Conservation (phyloP, 1,140 invertebrate genomes). For the Drosophila tani region DNA sequence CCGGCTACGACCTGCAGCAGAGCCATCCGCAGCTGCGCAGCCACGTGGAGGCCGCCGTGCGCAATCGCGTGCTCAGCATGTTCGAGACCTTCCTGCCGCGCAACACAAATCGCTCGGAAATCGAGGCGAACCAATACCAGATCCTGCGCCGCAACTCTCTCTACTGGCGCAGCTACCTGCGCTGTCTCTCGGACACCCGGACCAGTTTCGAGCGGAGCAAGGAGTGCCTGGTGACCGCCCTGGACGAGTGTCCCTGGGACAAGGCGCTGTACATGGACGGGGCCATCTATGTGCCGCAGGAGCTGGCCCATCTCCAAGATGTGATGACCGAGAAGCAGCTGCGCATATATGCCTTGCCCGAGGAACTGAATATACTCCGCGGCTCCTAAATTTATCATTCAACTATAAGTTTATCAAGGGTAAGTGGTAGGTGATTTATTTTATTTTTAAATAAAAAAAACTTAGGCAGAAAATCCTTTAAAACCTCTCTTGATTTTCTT, state of each 20-base stretch:
- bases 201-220: constrained; percentile 76
- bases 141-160: constrained; percentile 68
- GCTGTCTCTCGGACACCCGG: constrained; percentile 56
- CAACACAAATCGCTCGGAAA: constrained; percentile 42
- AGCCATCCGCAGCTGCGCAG: background rate
- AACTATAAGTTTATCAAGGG: background rate
- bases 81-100: constrained; percentile 65
- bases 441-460: background rate
- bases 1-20: background rate
- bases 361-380: constrained; percentile 89
- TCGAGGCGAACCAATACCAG: constrained; percentile 45
- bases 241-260: constrained; percentile 90
- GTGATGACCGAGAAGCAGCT: constrained; percentile 90
- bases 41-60: constrained; percentile 33
- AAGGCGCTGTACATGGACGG: constrained; percentile 87
- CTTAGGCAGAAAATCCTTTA: too few species aligned
- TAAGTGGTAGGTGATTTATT: background rate
- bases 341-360: constrained; percentile 89
- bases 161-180: constrained; percentile 80
- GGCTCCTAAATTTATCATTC: constrained; percentile 5
- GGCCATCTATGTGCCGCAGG: constrained; percentile 85
- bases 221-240: constrained; percentile 85
- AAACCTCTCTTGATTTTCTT: too few species aligned
- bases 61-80: constrained; percentile 73
- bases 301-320: constrained; percentile 88